Base-by-base conservation (phyloP, 2,888 invertebrate genomes). In the Zygogramma bicolorata region DNA sequence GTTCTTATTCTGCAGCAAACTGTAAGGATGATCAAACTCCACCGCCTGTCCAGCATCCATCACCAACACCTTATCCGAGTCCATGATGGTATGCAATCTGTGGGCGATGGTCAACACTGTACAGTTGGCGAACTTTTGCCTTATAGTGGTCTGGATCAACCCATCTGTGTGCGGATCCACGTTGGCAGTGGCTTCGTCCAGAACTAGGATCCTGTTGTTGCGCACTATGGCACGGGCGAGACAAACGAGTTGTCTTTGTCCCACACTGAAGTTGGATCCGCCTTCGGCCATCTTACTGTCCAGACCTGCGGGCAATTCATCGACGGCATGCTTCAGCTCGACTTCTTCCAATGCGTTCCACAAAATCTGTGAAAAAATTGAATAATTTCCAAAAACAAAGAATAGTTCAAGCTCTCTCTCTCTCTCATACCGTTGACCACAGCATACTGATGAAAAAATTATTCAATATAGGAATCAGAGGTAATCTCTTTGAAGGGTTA, bases 41-140 rank as follows among this genome's bases (percentile, higher is more conserved):
- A 91, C 90, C 83, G 92, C 89, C 29, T 58, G 91, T 0, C 96
- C 96, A 27, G 93, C 92, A 83, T 95, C 93, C 90, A 96, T 92
- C 8, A 95, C 95, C 75, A 95, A 84, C 62, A 95, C 93, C 86
- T 92, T 91, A 87, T 95, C 94, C 0, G 93, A 94, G 86, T 96
- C 95, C 93, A 96, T 95, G 62, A 96, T 93, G 0, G 95, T 95
- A 81, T 95, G 92, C 5, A 96, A 89, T 53, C 95, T 90, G 86
- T 96, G 95, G 27, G 95, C 95, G 59, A 96, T 94, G 0, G 95
- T 95, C 38, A 96, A 89, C 31, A 95, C 95, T 0, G 95, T 95
- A 84, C 94, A 95, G 15, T 91, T 88, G 0, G 89, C 89, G 83
- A 95, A 95, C 84, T 94, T 94, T 62, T 88, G 88, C 74, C 94